Evolutionary conservation across 2,888 invertebrate genomes (phyloP).

Genomic region (Podabrus alpinus): DNA sequence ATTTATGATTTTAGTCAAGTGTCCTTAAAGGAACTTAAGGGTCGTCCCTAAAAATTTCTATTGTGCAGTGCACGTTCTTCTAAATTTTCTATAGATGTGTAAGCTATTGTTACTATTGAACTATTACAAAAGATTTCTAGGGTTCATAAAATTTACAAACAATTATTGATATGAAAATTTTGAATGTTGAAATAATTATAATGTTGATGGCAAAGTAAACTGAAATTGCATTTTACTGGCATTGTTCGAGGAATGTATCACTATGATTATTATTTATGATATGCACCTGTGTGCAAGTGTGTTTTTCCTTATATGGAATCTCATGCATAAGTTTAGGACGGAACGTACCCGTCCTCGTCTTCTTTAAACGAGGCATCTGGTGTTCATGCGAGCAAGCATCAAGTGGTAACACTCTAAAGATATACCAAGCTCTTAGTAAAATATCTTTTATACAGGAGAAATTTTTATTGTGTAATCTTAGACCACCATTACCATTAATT

Average conservation of each 20-base stretch:
- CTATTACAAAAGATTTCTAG: not conserved
- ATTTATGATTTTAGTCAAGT: not conserved
- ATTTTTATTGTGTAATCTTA: conserved; percentile 26
- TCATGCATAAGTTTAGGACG: conserved; percentile 24
- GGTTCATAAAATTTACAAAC: not conserved
- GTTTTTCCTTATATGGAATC: conserved; percentile 19
- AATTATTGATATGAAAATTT: not conserved
- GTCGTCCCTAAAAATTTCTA: not conserved
- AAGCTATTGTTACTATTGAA: not conserved
- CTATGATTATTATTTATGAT: conserved; percentile 23
- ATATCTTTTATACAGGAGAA: conserved; percentile 5
- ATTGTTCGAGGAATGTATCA: conserved; percentile 12
- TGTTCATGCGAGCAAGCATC: conserved; percentile 3
- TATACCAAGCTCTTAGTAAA: not conserved
- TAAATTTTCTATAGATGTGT: not conserved
- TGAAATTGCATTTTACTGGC: not conserved
- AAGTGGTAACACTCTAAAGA: conserved; percentile 11
- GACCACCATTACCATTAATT: conserved; percentile 29
- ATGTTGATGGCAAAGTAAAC: not conserved
- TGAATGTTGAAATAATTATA: not conserved
- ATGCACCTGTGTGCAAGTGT: conserved; percentile 24
- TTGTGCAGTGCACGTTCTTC: not conserved
- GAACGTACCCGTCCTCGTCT: conserved; percentile 16
- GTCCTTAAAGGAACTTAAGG: not conserved
- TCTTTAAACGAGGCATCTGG: conserved; percentile 16